Evolutionary conservation across 2,797 vertebrate genomes (phyloP).

Genomic region (Cyclopterus lumpus): DNA sequence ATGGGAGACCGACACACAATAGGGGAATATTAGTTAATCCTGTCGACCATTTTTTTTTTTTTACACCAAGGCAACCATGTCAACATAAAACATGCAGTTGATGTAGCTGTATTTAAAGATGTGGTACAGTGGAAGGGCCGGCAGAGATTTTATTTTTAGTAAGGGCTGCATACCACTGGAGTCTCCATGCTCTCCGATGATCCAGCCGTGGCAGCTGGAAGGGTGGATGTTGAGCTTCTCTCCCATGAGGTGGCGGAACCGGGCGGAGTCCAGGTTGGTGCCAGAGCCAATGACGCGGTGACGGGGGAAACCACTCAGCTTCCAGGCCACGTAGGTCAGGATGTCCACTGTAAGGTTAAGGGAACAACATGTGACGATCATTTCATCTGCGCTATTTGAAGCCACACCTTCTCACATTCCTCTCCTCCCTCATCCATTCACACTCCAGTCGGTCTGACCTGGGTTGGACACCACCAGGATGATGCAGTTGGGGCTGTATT

Average conservation of each 20-base stretch:
- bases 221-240: conserved; percentile 92
- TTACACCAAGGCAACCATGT: background rate
- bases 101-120: background rate
- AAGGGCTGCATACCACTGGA: conserved; percentile 90
- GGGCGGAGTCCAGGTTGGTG: conserved; percentile 96
- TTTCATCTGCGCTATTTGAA: background rate
- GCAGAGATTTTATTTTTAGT: conserved; percentile 44
- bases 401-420: conserved; percentile 18
- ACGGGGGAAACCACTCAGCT: conserved; percentile 96
- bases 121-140: background rate
- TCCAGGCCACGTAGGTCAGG: conserved; percentile 98
- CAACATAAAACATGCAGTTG: background rate
- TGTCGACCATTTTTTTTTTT: accelerated
- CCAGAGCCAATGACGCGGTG: conserved; percentile 96
- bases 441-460: conserved; percentile 78
- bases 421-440: background rate
- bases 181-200: conserved; percentile 96
- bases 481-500: conserved; percentile 96
- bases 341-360: conserved; percentile 88
- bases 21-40: background rate
- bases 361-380: background rate
- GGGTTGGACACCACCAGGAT: conserved; percentile 96
- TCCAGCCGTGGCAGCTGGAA: conserved; percentile 95
- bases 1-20: background rate
- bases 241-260: conserved; percentile 96